Percentiles rank a stretch among this genome's conserved stretches.
Conservation (phyloP, 2,113 vertebrate species). For the Bucco capensis region DNA sequence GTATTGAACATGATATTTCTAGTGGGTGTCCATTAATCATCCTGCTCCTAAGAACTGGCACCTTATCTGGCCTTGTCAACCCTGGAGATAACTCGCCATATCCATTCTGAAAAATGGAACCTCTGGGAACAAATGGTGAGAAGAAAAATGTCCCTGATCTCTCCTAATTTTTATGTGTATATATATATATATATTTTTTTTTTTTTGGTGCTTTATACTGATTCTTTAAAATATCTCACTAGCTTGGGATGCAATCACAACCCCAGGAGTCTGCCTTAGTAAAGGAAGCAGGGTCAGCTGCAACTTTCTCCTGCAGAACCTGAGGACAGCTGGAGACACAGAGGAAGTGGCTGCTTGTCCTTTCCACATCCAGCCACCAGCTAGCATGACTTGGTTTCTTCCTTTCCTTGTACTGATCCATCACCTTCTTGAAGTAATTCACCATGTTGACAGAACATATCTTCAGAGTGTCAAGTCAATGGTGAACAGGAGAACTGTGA, state of each 20-base stretch:
- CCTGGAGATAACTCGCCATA: constrained; percentile 11
- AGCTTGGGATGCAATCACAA: not conserved
- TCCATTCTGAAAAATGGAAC: constrained; percentile 22
- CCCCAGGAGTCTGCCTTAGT: not conserved
- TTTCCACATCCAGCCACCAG: not conserved
- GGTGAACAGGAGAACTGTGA: not conserved
- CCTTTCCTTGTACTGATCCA: not conserved
- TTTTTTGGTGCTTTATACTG: not conserved
- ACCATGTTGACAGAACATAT: not conserved
- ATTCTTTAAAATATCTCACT: not conserved
- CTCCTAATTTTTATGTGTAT: not conserved
- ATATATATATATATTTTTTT: no score
- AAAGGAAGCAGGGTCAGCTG: not conserved
- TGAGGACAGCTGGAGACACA: not conserved
- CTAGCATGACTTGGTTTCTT: not conserved
- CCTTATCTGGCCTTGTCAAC: not conserved
- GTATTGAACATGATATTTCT: constrained; percentile 22
- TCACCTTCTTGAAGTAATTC: no score
- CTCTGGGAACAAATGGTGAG: not conserved
- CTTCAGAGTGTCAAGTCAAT: not conserved
- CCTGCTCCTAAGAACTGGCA: not conserved
- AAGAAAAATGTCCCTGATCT: constrained; percentile 8
- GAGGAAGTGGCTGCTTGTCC: not conserved
- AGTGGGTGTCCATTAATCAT: constrained; percentile 26
- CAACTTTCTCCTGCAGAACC: not conserved